Evolutionary conservation across 2,797 vertebrate species (phyloP), one percentile per base, ranked within the genome.

Genomic region (Babyrousa celebensis): DNA sequence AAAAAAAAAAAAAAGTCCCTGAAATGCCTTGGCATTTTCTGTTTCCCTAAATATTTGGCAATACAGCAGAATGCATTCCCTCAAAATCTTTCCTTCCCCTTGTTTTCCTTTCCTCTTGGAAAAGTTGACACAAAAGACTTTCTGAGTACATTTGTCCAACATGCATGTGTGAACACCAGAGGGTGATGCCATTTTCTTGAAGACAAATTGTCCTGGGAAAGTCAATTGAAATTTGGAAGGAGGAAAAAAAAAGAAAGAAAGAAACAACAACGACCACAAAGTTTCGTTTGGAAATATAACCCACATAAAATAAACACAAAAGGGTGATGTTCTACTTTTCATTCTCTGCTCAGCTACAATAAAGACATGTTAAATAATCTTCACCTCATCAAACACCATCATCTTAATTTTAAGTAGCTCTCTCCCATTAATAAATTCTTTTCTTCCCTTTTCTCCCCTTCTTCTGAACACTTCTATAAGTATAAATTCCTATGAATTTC

Each of bases 251-350:
- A 80, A 27, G 67, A 14, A 40, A 48, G 29, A 65, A 32, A 18
- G 54, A 11, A 12, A 63, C 21, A 36, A 36, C 9, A 48, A 48
- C 29, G 32, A 32, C 75, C 43, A 89, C 71, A 95, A 18, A 91
- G 21, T 94, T 97, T 94, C 6, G 92, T n/a, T 90, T 94, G 78
- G 48, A 96, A 97, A 98, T 85, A n/a, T 92, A 95, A 92, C 92
- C 15, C n/a, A 92, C 89, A 83, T 84, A 70, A 97, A 96, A 94
- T 93, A 97, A 97, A 97, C 77, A 94, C 27, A 78, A 91, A 97
- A 88, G 95, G 18, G 1, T 6, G 21, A 87, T 93, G 65, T 43
- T 96, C 27, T 97, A 56, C 52, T 11, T 84, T 96, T 91, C 29
- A 12, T 94, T 89, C 58, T 29, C 12, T 94, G 10, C 32, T 96